These are phyloP conservation scores for Helicorthomorpha holstii DNA, from an alignment of 1,140 invertebrate genomes.

Conservation along the genomic window DNA sequence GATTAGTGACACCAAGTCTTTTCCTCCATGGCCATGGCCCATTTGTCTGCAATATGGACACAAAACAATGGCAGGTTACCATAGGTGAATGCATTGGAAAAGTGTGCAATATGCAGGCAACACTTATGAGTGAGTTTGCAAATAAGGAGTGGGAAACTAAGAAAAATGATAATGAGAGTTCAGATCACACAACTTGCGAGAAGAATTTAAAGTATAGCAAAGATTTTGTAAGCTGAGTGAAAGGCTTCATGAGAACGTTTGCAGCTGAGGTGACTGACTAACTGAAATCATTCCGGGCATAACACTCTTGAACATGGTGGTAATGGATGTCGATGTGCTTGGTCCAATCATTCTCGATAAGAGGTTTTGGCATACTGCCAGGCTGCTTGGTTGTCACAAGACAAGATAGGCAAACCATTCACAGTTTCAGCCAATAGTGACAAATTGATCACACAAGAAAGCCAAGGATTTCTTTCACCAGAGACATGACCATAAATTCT, in stretches of 20 bases:
- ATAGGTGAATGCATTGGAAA: background rate
- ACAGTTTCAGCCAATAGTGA: background rate
- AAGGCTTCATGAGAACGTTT: background rate
- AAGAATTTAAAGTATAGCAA: background rate
- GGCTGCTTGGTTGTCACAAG: constrained; percentile 9
- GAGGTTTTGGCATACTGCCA: constrained; percentile 5
- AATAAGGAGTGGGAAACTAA: no score
- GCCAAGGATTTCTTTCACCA: background rate
- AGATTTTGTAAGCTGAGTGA: constrained; percentile 1
- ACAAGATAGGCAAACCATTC: background rate
- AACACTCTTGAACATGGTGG: constrained; percentile 9
- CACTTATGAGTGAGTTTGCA: background rate
- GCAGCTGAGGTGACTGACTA: background rate
- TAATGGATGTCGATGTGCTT: constrained; percentile 12
- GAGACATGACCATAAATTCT: constrained; percentile 4
- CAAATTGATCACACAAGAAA: background rate
- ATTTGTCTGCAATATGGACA: background rate
- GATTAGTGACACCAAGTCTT: background rate
- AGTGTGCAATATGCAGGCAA: background rate
- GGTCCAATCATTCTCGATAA: constrained; percentile 9
- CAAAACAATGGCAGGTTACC: background rate
- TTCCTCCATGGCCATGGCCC: no score
- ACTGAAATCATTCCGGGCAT: constrained; percentile 1
- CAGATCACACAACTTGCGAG: no score
- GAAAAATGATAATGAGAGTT: no score